A percentile compares a stretch with the other conserved stretches of the same genome.
phyloP scores from a whole-genome alignment of 1,140 invertebrate species.

The Akabosia matsudoensis region DNA sequence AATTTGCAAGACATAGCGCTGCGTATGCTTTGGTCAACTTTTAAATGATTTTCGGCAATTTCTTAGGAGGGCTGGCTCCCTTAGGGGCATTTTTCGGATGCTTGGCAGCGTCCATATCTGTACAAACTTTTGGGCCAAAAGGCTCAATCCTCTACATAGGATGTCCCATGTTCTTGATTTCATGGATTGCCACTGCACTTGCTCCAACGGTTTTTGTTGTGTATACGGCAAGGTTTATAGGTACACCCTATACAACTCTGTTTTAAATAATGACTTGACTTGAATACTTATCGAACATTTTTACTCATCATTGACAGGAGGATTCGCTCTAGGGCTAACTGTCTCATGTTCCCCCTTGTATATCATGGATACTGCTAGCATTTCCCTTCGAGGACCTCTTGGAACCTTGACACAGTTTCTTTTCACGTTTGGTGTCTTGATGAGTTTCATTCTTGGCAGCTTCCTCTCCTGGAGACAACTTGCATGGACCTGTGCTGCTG shows the following conservation, averaged over 20 bases:
- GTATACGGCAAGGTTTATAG: constrained; percentile 33
- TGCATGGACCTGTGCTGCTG: constrained; percentile 25
- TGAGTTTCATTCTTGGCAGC: constrained; percentile 32
- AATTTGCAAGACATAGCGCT: neutral
- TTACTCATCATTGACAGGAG: constrained; percentile 31
- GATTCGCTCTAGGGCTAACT: constrained; percentile 33
- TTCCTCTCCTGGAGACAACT: constrained; percentile 31
- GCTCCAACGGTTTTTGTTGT: constrained; percentile 25
- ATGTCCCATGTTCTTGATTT: constrained; percentile 25
- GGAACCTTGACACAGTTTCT: constrained; percentile 41
- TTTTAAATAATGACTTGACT: neutral
- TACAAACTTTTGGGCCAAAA: constrained; percentile 31
- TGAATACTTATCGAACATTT: neutral
- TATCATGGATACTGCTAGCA: constrained; percentile 31
- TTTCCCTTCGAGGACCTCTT: constrained; percentile 31
- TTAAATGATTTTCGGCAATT: neutral
- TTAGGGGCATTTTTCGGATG: constrained; percentile 41
- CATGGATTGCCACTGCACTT: constrained; percentile 37
- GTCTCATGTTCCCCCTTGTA: constrained; percentile 31
- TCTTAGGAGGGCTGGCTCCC: constrained; percentile 37
- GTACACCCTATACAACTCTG: constrained; percentile 27
- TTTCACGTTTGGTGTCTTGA: constrained; percentile 35
- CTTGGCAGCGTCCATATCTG: constrained; percentile 28
- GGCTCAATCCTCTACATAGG: constrained; percentile 31
- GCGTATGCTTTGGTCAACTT: neutral